phyloP scores from a whole-genome alignment of 2,113 vertebrate species.

The Aphelocoma coerulescens region DNA sequence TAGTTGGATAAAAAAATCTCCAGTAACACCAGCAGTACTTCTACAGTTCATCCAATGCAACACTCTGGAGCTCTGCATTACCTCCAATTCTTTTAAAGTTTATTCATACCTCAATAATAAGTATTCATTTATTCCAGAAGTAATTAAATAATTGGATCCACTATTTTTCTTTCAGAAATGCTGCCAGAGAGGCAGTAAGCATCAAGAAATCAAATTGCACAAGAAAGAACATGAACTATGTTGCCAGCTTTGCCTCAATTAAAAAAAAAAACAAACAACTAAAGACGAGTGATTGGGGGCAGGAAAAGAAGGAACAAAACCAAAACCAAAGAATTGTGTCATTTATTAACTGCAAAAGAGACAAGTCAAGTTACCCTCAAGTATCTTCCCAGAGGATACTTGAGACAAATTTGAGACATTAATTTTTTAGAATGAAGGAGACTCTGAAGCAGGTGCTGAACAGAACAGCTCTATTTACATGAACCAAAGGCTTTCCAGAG shows the following conservation, averaged over 20 bases:
- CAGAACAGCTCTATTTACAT: neutral
- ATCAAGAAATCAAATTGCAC: neutral
- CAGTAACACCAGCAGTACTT: neutral
- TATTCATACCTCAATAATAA: neutral
- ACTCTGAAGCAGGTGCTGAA: neutral
- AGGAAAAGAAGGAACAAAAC: neutral
- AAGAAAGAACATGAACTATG: neutral
- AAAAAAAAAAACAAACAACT: neutral
- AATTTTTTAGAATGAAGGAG: neutral
- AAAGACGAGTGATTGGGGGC: fast-evolving
- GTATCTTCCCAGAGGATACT: neutral
- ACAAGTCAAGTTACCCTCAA: neutral
- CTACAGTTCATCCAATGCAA: neutral
- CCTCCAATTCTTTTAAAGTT: neutral
- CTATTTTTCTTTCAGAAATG: neutral
- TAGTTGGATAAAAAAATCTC: neutral
- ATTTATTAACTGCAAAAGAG: neutral
- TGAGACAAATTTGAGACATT: neutral
- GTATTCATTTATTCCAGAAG: neutral
- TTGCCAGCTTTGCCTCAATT: neutral
- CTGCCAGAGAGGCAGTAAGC: neutral
- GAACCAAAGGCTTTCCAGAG: neutral
- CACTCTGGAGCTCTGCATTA: neutral
- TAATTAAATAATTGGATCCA: neutral
- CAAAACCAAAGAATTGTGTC: neutral